phyloP scores from a whole-genome alignment of 2,888 invertebrate species.

The Unio pictorum region DNA sequence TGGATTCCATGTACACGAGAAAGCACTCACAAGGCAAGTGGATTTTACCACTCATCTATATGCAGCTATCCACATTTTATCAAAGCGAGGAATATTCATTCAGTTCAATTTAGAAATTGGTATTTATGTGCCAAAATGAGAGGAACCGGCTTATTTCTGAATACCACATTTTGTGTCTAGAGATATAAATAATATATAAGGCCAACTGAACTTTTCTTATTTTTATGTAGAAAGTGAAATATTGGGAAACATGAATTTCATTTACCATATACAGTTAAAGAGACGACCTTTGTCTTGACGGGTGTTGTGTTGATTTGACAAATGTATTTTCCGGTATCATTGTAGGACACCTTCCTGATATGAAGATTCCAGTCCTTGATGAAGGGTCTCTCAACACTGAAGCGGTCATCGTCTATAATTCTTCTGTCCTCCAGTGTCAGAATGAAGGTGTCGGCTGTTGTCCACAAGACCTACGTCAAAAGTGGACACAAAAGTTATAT shows the following conservation, averaged over 20 bases:
- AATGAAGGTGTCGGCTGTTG: slow-evolving; percentile 54
- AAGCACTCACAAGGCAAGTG: too few species aligned
- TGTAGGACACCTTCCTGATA: slow-evolving; percentile 53
- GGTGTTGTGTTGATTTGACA: slow-evolving; percentile 68
- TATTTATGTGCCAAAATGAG: too few species aligned
- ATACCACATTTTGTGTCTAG: too few species aligned
- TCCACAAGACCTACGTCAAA: slow-evolving; percentile 64
- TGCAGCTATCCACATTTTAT: too few species aligned
- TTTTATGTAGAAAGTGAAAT: neutral
- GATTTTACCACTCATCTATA: too few species aligned
- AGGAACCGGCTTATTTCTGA: too few species aligned
- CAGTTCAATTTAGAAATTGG: too few species aligned
- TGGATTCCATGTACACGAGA: too few species aligned
- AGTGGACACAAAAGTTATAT: neutral
- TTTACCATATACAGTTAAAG: slow-evolving; percentile 65
- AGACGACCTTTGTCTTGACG: slow-evolving; percentile 59
- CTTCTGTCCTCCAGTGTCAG: slow-evolving; percentile 57
- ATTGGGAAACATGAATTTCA: neutral
- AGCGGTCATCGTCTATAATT: slow-evolving; percentile 63
- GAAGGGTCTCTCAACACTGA: slow-evolving; percentile 64
- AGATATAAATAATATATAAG: neutral
- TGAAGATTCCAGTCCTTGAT: slow-evolving; percentile 68
- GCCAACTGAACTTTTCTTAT: neutral
- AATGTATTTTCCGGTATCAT: slow-evolving; percentile 65
- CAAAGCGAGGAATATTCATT: too few species aligned